A percentile compares a stretch with the other conserved stretches of the same genome.
Conservation (phyloP, 2,888 invertebrate genomes). For the Netelia melanura region DNA sequence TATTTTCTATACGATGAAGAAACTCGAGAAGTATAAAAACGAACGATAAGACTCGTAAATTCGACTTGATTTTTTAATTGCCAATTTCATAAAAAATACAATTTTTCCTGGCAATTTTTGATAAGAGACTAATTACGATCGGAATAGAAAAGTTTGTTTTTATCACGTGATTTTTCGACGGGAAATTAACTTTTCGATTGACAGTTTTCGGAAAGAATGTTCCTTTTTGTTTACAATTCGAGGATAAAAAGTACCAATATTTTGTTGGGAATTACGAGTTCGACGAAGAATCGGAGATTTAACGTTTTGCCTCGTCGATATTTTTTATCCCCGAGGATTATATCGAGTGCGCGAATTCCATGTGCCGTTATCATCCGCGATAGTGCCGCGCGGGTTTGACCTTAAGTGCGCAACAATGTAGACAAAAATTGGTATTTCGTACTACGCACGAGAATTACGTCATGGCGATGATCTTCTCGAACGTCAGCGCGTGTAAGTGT, state of each 20-base stretch:
- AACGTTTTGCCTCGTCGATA: not conserved
- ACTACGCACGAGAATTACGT: not conserved
- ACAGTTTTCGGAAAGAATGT: not conserved
- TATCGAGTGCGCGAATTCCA: slow-evolving; percentile 20
- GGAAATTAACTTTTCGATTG: not conserved
- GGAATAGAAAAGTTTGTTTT: too few species aligned
- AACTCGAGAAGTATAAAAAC: not conserved
- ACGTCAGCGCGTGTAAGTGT: not conserved
- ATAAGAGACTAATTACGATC: too few species aligned
- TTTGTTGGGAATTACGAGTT: slow-evolving; percentile 5
- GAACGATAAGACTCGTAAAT: too few species aligned
- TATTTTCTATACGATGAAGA: slow-evolving; percentile 18
- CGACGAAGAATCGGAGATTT: slow-evolving; percentile 21
- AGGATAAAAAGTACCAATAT: not conserved
- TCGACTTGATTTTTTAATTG: too few species aligned
- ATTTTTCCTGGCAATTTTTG: too few species aligned
- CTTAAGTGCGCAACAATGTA: not conserved
- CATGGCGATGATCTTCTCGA: too few species aligned
- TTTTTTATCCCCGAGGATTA: slow-evolving; percentile 39
- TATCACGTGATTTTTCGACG: too few species aligned
- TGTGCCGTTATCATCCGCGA: not conserved
- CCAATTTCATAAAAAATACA: too few species aligned
- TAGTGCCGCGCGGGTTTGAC: slow-evolving; percentile 9
- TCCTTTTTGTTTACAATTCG: slow-evolving; percentile 4
- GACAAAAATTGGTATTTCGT: not conserved